phyloP scores from a whole-genome alignment of 2,797 vertebrate genomes.

The Coracias cyanogaster region DNA sequence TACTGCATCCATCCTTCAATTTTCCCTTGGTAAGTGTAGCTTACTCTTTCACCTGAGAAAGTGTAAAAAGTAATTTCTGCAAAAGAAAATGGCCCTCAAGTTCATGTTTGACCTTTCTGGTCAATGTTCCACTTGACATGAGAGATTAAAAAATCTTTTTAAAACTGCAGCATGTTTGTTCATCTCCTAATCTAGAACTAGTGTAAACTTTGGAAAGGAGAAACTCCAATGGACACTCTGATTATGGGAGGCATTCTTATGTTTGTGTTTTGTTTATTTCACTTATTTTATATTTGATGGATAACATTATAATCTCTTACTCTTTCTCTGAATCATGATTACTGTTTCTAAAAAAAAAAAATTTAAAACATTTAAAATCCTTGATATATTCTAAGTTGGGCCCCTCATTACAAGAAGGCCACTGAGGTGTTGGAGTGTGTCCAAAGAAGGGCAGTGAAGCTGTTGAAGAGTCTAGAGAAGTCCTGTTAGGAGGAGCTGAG shows the following conservation, averaged over 20 bases:
- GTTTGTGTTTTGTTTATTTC: not conserved
- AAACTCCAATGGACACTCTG: not conserved
- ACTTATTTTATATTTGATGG: not conserved
- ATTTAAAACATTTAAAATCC: not conserved
- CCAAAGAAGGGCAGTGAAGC: no score
- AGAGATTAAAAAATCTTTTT: not conserved
- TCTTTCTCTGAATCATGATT: not conserved
- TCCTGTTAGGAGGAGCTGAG: no score
- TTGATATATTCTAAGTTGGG: not conserved
- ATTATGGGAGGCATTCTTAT: not conserved
- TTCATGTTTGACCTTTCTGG: not conserved
- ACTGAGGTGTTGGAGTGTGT: no score
- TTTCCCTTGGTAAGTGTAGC: constrained; percentile 92
- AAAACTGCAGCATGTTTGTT: not conserved
- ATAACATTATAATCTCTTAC: not conserved
- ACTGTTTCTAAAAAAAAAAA: not conserved
- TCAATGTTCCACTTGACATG: not conserved
- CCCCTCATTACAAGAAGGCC: not conserved
- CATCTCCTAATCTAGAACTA: not conserved
- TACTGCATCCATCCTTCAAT: constrained; percentile 94
- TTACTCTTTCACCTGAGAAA: constrained; percentile 1
- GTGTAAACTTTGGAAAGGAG: not conserved
- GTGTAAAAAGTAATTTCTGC: not conserved
- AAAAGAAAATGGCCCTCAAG: not conserved
- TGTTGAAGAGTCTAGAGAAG: no score